Conservation (phyloP, 2,888 invertebrate genomes). For the Callimorpha dominula region DNA sequence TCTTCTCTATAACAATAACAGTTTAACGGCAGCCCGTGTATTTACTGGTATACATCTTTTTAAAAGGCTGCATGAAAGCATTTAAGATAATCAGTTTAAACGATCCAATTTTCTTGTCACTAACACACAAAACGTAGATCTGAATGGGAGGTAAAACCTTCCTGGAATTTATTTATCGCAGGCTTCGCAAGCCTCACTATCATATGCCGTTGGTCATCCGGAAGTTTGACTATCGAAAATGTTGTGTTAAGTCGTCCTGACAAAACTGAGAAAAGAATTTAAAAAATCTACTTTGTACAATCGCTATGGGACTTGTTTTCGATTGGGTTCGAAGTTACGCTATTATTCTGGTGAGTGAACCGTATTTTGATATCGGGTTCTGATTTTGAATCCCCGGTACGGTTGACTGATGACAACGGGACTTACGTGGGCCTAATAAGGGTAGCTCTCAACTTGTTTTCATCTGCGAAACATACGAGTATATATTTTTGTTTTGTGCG, state of each 20-base stretch:
- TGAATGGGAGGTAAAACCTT: not conserved
- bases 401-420: constrained; percentile 45
- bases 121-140: not conserved
- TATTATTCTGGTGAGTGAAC: constrained; percentile 24
- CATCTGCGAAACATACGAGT: constrained; percentile 24
- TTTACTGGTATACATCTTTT: not conserved
- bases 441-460: constrained; percentile 31
- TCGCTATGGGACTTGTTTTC: constrained; percentile 3
- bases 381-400: constrained; percentile 35
- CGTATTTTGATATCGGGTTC: constrained; percentile 20
- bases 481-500: not conserved
- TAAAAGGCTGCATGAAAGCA: not conserved
- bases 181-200: constrained; percentile 9
- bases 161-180: constrained; percentile 3
- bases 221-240: constrained; percentile 18
- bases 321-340: constrained; percentile 3
- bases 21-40: not conserved
- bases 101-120: constrained; percentile 9
- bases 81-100: constrained; percentile 8
- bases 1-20: not conserved
- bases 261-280: constrained; percentile 1
- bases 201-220: not conserved
- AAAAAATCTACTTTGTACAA: constrained; percentile 13
- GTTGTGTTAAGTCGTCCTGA: constrained; percentile 14
- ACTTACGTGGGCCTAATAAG: constrained; percentile 38